phyloP scores from a whole-genome alignment of 2,888 invertebrate species.

The Nycteola revayana region DNA sequence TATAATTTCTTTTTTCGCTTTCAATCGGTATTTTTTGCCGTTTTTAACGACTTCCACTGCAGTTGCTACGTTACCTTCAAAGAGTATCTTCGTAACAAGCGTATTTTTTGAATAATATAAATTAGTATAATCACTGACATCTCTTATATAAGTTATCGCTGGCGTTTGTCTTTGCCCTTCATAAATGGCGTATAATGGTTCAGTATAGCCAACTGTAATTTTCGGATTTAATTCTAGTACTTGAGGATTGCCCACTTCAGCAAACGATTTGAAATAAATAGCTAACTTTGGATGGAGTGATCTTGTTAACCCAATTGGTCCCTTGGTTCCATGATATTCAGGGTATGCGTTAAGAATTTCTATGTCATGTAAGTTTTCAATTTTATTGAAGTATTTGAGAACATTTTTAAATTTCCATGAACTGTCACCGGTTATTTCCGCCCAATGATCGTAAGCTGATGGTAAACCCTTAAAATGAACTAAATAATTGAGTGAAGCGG shows the following conservation, averaged over 20 bases:
- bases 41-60: slow-evolving; percentile 12
- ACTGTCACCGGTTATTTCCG: slow-evolving; percentile 27
- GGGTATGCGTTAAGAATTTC: too few relatives aligned
- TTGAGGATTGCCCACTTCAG: too few relatives aligned
- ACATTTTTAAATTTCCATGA: slow-evolving; percentile 42
- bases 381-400: slow-evolving; percentile 41
- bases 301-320: too few relatives aligned
- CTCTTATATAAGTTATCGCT: slow-evolving; percentile 14
- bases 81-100: slow-evolving; percentile 18
- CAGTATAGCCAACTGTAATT: slow-evolving; percentile 10
- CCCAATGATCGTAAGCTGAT: slow-evolving; percentile 31
- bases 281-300: too few relatives aligned
- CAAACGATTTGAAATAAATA: too few relatives aligned
- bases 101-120: slow-evolving; percentile 20
- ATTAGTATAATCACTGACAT: slow-evolving; percentile 11
- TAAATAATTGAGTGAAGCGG: slow-evolving; percentile 15
- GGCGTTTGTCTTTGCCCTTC: slow-evolving; percentile 19
- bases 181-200: slow-evolving; percentile 9
- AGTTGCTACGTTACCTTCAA: slow-evolving; percentile 15
- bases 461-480: slow-evolving; percentile 4
- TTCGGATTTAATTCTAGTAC: slow-evolving; percentile 18
- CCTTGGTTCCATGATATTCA: too few relatives aligned
- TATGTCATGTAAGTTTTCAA: too few relatives aligned
- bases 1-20: slow-evolving; percentile 23
- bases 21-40: slow-evolving; percentile 10